phyloP scores from a whole-genome alignment of 2,888 invertebrate genomes.

The Muschampia staudingeri region DNA sequence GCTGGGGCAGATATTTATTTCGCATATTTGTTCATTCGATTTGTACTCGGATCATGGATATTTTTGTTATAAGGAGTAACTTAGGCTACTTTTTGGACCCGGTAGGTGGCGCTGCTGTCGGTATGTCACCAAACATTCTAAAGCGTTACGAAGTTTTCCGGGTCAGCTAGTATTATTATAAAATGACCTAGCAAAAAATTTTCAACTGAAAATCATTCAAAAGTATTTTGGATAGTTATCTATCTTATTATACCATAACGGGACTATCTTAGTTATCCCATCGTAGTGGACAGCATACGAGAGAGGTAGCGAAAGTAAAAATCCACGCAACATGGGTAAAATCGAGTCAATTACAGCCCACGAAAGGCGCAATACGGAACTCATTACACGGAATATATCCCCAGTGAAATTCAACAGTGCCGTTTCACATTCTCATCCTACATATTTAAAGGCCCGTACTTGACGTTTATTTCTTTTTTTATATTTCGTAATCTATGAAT shows the following conservation, averaged over 20 bases:
- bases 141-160: no score
- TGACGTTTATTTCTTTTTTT: conserved; percentile 85
- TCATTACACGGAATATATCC: conserved; percentile 80
- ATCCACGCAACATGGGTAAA: conserved; percentile 70
- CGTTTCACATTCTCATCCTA: conserved; percentile 73
- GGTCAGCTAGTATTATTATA: no score
- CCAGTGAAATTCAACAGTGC: conserved; percentile 69
- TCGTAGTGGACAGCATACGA: background rate
- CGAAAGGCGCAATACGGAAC: conserved; percentile 76
- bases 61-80: no score
- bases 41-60: no score
- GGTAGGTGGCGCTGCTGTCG: no score
- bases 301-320: conserved; percentile 63
- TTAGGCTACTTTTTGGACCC: no score
- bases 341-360: conserved; percentile 78
- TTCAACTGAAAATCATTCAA: no score
- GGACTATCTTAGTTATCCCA: background rate
- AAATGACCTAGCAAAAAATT: no score
- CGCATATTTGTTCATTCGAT: no score
- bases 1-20: no score
- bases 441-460: conserved; percentile 79
- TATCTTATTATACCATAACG: background rate
- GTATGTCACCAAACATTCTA: no score
- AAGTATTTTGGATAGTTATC: no score
- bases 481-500: conserved; percentile 86